Evolutionary conservation across 2,888 invertebrate genomes (phyloP).

Genomic region (Agonopterix heracliana): DNA sequence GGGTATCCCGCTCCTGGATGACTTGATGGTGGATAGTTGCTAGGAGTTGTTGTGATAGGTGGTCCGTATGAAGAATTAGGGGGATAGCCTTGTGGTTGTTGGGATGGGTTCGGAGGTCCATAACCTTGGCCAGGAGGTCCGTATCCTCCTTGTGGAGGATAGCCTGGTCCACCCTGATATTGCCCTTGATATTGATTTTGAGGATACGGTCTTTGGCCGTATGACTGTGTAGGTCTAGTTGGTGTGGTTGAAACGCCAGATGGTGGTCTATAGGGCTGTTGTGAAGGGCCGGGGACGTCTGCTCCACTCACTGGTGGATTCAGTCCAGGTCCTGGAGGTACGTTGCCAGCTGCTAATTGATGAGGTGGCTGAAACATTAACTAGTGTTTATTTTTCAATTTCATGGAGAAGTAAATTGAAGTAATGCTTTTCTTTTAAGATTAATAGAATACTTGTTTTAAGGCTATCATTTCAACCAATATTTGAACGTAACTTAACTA

Average conservation of each 20-base stretch:
- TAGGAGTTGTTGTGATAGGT: slow-evolving; percentile 75
- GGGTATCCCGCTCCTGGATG: slow-evolving; percentile 67
- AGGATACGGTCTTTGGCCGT: slow-evolving; percentile 80
- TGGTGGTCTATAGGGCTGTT: slow-evolving; percentile 67
- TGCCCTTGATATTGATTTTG: slow-evolving; percentile 81
- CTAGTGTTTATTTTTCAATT: neutral
- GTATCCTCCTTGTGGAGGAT: slow-evolving; percentile 81
- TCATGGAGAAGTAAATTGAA: neutral
- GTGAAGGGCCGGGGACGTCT: slow-evolving; percentile 58
- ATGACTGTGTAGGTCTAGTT: slow-evolving; percentile 80
- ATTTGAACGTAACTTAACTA: no score
- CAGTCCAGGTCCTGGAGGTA: slow-evolving; percentile 46
- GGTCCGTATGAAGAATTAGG: slow-evolving; percentile 79
- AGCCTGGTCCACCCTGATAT: slow-evolving; percentile 73
- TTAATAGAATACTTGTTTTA: no score
- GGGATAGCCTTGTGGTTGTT: slow-evolving; percentile 80
- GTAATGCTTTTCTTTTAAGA: no score
- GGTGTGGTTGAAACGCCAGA: slow-evolving; percentile 70
- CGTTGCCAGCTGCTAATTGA: slow-evolving; percentile 73
- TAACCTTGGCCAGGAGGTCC: slow-evolving; percentile 81
- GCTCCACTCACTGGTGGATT: slow-evolving; percentile 42
- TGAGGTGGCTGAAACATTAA: slow-evolving; percentile 69
- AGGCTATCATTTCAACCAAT: no score
- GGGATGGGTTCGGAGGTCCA: slow-evolving; percentile 77
- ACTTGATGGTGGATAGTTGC: slow-evolving; percentile 74